Base-by-base conservation (phyloP, 1,140 invertebrate species). In the Panagrolaimus sp. region DNA sequence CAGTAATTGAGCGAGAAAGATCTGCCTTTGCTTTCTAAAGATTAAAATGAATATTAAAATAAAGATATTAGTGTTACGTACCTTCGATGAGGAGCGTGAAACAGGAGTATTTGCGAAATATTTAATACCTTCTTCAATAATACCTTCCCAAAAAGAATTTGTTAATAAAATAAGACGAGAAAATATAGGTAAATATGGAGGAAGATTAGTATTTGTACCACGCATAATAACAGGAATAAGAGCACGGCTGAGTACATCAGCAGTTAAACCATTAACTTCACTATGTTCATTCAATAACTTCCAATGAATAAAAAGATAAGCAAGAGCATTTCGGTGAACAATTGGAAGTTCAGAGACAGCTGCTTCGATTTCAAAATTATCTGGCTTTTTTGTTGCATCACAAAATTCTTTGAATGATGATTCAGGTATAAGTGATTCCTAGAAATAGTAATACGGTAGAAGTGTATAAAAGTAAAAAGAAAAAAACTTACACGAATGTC, bases 291-390 rank as follows among this genome's bases (percentile, higher is more conserved):
- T 63, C 20, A 78, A 75, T 44, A 68, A 88, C 83, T 91, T 89
- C 51, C 93, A 87, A 85, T 95, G 92, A 4, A 92, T 81, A 47
- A 92, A 87, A 2, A 95, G 80, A 78, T 89, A 94, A 1, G 92
- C 91, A 27, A 95, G 82, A 1, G 91, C 93, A 79, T 95, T 91
- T 38, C 90, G 86, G 84, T 95, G 94, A 0, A 91, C 88, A 66
- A 88, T 87, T 5, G 92, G 92, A 45, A 95, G 82, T 70, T 89
- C 86, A 13, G 87, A 86, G 69, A 94, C 87, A 1, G 88, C 87
- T 73, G 89, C 86, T 78, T 88, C 88, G 23, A 92, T 72, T 31
- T 85, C 86, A 27, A 27, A 27, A 16, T 57, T 57, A 11, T 16
- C 16, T 2, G 8, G 2, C 1, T 53, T 5, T 11, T 11, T 27